Conservation (phyloP, 2,888 invertebrate species). For the Drosophila maculinotata region DNA sequence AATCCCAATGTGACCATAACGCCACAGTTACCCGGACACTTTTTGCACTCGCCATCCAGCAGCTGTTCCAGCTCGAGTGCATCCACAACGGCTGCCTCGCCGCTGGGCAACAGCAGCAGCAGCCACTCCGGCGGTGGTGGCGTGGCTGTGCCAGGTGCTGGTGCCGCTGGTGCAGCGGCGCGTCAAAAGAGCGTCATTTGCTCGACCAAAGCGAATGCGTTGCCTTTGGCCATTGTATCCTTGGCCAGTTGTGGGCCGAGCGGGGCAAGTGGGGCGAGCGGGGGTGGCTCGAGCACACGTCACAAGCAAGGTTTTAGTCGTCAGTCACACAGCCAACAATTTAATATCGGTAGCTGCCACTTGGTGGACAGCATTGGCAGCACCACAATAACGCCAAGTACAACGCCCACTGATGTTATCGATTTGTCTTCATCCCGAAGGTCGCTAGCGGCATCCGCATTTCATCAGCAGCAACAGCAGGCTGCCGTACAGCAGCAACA, state of each 20-base stretch:
- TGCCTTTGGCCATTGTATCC: constrained; percentile 69
- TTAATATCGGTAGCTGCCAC: constrained; percentile 52
- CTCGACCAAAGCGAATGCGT: constrained; percentile 78
- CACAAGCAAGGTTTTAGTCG: constrained; percentile 61
- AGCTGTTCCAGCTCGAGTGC: constrained; percentile 74
- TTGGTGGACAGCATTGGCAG: constrained; percentile 44
- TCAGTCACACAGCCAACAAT: constrained; percentile 70
- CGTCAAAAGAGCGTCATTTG: constrained; percentile 84
- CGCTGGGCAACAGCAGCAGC: constrained; percentile 44
- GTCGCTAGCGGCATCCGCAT: constrained; percentile 83
- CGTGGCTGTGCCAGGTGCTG: constrained; percentile 12
- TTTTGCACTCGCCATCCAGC: constrained; percentile 73
- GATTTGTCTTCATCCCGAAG: constrained; percentile 86
- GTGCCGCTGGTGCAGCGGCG: constrained; percentile 12
- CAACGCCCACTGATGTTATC: constrained; percentile 85
- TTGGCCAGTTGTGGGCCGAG: constrained; percentile 36
- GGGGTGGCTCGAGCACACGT: constrained; percentile 38
- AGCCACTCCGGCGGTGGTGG: constrained; percentile 4
- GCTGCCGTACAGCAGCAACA: constrained; percentile 75
- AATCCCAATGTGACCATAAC: constrained; percentile 83
- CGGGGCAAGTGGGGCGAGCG: constrained; percentile 14
- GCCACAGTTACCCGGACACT: constrained; percentile 78
- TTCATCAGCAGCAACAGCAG: constrained; percentile 80
- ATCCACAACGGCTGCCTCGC: constrained; percentile 71
- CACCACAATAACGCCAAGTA: constrained; percentile 73